Conservation (phyloP, 2,113 vertebrate genomes). For the Trogon melanurus region DNA sequence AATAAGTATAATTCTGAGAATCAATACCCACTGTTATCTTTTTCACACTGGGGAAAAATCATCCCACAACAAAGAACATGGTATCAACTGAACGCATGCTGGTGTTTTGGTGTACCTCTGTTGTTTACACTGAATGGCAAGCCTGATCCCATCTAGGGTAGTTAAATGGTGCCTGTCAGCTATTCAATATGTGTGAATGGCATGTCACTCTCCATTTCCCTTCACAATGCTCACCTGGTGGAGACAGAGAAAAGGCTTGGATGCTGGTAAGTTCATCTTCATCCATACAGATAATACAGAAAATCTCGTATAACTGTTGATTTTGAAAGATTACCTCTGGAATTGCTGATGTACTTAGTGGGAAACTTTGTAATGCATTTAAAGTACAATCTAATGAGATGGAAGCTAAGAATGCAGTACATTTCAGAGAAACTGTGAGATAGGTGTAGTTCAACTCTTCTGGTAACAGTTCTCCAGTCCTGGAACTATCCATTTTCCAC, state of each 20-base stretch:
- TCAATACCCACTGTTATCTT: not conserved
- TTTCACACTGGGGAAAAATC: not conserved
- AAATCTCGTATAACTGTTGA: not conserved
- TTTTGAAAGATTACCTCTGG: not conserved
- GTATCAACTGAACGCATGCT: not conserved
- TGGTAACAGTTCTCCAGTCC: not conserved
- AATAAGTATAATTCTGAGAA: not conserved
- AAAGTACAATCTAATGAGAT: not conserved
- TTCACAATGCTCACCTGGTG: not conserved
- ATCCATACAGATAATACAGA: not conserved
- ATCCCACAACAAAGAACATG: not conserved
- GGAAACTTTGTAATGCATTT: not conserved
- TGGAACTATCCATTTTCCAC: not conserved
- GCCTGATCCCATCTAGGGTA: not conserved
- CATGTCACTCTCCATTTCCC: not conserved
- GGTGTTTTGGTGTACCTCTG: not conserved
- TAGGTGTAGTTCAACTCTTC: not conserved
- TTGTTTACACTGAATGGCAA: fast-evolving
- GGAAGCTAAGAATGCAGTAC: not conserved
- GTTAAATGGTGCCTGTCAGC: not conserved
- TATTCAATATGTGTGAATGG: not conserved
- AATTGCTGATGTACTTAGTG: not conserved
- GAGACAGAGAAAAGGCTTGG: not conserved
- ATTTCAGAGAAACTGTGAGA: not conserved
- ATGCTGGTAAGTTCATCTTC: not conserved